These are phyloP conservation scores for Micromesistius poutassou DNA, from an alignment of 2,797 vertebrate genomes.

Conservation along the genomic window DNA sequence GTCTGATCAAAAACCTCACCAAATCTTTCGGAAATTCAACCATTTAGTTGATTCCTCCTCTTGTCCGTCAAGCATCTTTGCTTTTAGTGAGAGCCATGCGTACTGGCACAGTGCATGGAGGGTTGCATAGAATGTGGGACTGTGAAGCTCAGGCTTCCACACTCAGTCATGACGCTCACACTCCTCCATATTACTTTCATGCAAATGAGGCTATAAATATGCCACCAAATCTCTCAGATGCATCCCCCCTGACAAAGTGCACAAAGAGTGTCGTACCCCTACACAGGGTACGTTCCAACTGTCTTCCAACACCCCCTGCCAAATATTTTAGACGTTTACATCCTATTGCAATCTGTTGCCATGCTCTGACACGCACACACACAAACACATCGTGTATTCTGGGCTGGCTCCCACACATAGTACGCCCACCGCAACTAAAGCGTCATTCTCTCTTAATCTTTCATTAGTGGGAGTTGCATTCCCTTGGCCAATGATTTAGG, in stretches of 20 bases:
- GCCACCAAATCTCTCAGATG: slow-evolving; percentile 39
- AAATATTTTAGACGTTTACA: not conserved
- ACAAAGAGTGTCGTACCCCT: slow-evolving; percentile 16
- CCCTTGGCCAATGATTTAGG: not conserved
- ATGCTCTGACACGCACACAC: not conserved
- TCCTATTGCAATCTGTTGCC: not conserved
- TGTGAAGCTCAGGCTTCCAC: slow-evolving; percentile 39
- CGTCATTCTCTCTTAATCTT: slow-evolving; percentile 1
- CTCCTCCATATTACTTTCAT: slow-evolving; percentile 51
- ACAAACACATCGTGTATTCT: not conserved
- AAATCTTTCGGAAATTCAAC: not conserved
- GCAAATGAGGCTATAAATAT: slow-evolving; percentile 63
- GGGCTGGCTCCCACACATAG: not conserved
- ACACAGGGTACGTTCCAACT: slow-evolving; percentile 8
- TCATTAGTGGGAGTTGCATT: not conserved
- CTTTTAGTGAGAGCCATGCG: not conserved
- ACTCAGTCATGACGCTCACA: slow-evolving; percentile 47
- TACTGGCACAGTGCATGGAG: not conserved
- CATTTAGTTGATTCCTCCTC: not conserved
- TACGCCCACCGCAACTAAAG: not conserved
- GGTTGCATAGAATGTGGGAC: not conserved
- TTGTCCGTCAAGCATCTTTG: not conserved
- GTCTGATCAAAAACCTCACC: too few relatives aligned
- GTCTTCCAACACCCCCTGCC: not conserved
- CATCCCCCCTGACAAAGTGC: slow-evolving; percentile 30